Evolutionary conservation across 2,113 vertebrate genomes (phyloP), one percentile per base, ranked within the genome.

Genomic region (Neomonachus schauinslandi): DNA sequence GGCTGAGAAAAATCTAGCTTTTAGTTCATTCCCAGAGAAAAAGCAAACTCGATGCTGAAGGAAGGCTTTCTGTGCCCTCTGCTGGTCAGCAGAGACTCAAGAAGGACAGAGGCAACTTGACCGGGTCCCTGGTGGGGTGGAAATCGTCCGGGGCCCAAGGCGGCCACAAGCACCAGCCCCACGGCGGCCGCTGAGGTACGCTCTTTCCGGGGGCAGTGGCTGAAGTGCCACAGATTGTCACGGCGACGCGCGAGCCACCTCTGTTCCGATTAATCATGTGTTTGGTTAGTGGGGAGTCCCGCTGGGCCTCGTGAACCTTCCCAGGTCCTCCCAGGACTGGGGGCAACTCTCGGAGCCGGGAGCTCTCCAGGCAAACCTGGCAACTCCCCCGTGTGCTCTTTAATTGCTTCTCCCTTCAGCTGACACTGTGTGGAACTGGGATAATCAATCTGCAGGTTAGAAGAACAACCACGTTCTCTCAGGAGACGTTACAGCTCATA

Each of bases 21-120:
- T 55, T 26, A 28, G 1, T 65, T 91, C 12, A 0, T 74, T 97
- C 51, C 55, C 81, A 26, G 39, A 84, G 84, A 72, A 69, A 74
- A 74, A 96, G 90, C 59, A 33, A 96, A 96, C 26, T 95, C 82
- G 3, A 1, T 0, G 7, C 55, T 28, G 77, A 88, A 94, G 42
- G 63, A 93, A 97, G 98, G 81, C 96, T 89, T 79, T 61, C 95
- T 95, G 77, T 84, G 97, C 98, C 98, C 95, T 98, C 98, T 98
- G 97, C 97, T 97, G 98, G 98, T 18, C 95, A 69, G 21, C 11
- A 7, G 89, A 71, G 87, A 67, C 53, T 55, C 31, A 2, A 69
- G 79, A 63, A 71, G 33, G n/a, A 51, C 8, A 6, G 36, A 21
- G 24, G 28, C 7, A 67, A 92, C 42, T 11, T 21, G 36, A 36